Evolutionary conservation across 2,797 vertebrate genomes (phyloP), one percentile per base, ranked within the genome.

Genomic region (Pangasius krempfi): DNA sequence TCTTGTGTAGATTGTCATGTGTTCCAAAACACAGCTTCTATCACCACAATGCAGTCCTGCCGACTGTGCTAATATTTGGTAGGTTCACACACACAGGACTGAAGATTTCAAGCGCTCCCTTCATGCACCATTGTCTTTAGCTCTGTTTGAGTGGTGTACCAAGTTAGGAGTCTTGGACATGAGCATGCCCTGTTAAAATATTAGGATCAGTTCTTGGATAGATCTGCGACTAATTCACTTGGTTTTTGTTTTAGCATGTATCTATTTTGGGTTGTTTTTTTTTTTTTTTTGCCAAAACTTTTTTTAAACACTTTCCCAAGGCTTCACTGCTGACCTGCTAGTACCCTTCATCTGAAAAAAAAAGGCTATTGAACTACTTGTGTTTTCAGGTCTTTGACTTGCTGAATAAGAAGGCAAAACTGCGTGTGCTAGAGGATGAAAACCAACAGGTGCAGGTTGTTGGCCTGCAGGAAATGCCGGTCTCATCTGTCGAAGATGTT

Each of bases 381-480:
- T 78, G 9, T 83, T 58, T 89, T 50, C 86, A 99, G 98, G 96
- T 99, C 54, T 99, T 97, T 89, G 98, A 99, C 92, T 95, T 99
- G 89, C 95, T 99, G 89, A 99, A 99, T 94, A 98, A 99, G 90
- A 99, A 99, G 91, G 90, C 97, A 89, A 98, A 97, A 91, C 95
- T 99, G 47, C 96, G 98, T 0, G 98, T 99, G 20, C 92, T 99
- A 87, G 98, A 99, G 90, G 99, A 99, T 25, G 97, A 98, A 40
- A 97, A 97, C 78, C 99, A 99, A 93, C 97, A 98, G 93, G 97
- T 99, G 56, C 98, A 99, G 93, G 97, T 99, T 0, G 97, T 99
- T 75, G 98, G 98, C 12, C 96, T 99, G 33, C 95, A 97, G 92
- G 99, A 99, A 92, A 93, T 94, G 85, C 92, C 93, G 2, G 98